phyloP scores from a whole-genome alignment of 2,113 vertebrate genomes.

The Toxotes jaculatrix region DNA sequence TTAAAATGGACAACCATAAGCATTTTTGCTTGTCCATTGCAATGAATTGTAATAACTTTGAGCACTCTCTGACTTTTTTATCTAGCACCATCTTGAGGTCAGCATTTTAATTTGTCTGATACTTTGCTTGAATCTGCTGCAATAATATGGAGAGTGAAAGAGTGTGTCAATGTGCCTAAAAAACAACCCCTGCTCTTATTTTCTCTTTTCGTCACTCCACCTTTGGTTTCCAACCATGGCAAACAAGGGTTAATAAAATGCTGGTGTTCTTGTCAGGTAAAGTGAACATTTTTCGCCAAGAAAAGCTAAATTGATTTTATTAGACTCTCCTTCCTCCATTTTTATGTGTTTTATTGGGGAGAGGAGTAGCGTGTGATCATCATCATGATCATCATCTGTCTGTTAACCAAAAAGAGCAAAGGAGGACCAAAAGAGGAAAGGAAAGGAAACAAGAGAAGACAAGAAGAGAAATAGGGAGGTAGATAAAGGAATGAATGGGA shows the following conservation, averaged over 20 bases:
- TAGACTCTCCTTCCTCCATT: slow-evolving; percentile 30
- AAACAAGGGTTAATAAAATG: not conserved
- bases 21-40: too few relatives aligned
- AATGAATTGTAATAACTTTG: too few relatives aligned
- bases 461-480: too few relatives aligned
- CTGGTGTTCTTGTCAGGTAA: not conserved
- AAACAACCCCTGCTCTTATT: too few relatives aligned
- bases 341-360: slow-evolving; percentile 51
- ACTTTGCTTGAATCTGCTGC: not conserved
- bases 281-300: not conserved
- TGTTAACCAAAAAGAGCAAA: slow-evolving; percentile 2
- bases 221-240: too few relatives aligned
- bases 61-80: not conserved
- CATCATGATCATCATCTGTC: too few relatives aligned
- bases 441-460: not conserved
- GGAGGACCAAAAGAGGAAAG: slow-evolving; percentile 74
- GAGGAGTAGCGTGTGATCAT: slow-evolving; percentile 61
- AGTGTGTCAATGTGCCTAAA: not conserved
- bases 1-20: too few relatives aligned
- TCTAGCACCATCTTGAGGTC: not conserved
- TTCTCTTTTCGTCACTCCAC: too few relatives aligned
- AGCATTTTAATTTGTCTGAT: not conserved
- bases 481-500: too few relatives aligned
- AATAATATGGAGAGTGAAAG: not conserved
- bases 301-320: not conserved